Evolutionary conservation across 35 echinoderm and acorn worm species (phyloP), one percentile per base, ranked within the genome.

Genomic region (Patiria miniata): DNA sequence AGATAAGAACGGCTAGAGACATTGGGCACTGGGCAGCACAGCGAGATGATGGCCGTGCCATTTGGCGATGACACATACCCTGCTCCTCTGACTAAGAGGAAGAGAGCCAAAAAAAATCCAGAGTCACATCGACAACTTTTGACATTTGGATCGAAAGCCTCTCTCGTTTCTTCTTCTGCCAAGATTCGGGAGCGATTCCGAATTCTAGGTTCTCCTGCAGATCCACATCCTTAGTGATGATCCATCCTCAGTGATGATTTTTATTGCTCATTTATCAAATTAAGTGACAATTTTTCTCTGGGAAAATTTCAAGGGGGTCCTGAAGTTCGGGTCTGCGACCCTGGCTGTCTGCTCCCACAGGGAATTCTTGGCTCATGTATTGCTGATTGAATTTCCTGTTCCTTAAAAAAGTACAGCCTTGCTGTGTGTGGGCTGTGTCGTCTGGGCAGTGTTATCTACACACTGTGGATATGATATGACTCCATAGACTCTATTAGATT

Each of bases 361-460:
- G 65, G 65, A 73, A 73, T 73, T 7, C 65, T 73, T 7, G 26
- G 65, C 2, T 73, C 65, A 28, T 73, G 65, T 73, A 12, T 10
- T 10, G 29, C 29, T 73, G 34, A 73, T 73, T 73, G 26, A 73
- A 73, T 73, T 73, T 73, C 65, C 65, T 73, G 65, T 73, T 73
- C 34, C 65, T 73, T 47, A 73, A 73, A 73, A 73, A 73, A 73
- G 65, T 73, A 73, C 65, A 73, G 65, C 65, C 22, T 7, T 32
- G 34, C 5, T 22, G 61, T 68, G 7, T 7, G 65, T 73, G 1
- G 65, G 30, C 16, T 73, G 30, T 18, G 57, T 60, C 19, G 65
- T 47, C 42, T 47, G 42, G 42, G 42, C 42, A 6, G 42, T 47
- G 12, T 47, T 47, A 47, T 47, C 12, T 6, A 47, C 42, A 47